A percentile compares a stretch with the other conserved stretches of the same genome.
These are phyloP conservation scores for Drosophila serrata DNA, from an alignment of 1,140 invertebrate species.

Conservation along the genomic window DNA sequence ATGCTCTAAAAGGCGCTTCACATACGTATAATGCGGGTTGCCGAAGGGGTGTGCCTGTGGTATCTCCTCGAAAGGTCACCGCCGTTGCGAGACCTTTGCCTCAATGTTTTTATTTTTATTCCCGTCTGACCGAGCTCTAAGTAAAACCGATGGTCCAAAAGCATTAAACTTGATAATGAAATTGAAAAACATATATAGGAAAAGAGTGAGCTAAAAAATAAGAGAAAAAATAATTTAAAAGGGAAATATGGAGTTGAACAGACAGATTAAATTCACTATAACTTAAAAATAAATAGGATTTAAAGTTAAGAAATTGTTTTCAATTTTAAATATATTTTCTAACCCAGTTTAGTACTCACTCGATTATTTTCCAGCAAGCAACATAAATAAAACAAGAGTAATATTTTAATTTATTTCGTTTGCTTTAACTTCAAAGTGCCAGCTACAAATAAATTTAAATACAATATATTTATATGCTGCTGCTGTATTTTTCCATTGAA, in stretches of 20 bases:
- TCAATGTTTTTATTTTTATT: slow-evolving; percentile 34
- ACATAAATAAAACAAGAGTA: neutral
- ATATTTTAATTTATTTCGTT: neutral
- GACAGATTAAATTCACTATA: too few relatives aligned
- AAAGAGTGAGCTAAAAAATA: slow-evolving; percentile 18
- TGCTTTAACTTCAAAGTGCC: neutral
- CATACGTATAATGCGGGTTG: slow-evolving; percentile 29
- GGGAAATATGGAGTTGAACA: neutral
- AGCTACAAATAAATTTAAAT: neutral
- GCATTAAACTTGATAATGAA: slow-evolving; percentile 77
- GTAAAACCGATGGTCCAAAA: slow-evolving; percentile 52
- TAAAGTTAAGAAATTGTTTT: neutral
- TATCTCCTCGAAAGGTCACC: slow-evolving; percentile 42
- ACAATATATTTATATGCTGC: neutral
- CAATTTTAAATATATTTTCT: neutral
- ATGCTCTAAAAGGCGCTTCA: slow-evolving; percentile 24
- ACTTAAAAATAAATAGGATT: neutral
- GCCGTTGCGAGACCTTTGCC: slow-evolving; percentile 34
- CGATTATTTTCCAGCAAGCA: neutral
- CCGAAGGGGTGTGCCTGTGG: neutral
- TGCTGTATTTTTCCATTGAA: slow-evolving; percentile 7
- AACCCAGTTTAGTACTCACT: neutral
- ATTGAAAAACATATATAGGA: slow-evolving; percentile 55
- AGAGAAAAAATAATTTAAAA: neutral
- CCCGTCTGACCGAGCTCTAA: slow-evolving; percentile 39